Base-by-base conservation (phyloP, 2,113 vertebrate species). In the Sturnira hondurensis region DNA sequence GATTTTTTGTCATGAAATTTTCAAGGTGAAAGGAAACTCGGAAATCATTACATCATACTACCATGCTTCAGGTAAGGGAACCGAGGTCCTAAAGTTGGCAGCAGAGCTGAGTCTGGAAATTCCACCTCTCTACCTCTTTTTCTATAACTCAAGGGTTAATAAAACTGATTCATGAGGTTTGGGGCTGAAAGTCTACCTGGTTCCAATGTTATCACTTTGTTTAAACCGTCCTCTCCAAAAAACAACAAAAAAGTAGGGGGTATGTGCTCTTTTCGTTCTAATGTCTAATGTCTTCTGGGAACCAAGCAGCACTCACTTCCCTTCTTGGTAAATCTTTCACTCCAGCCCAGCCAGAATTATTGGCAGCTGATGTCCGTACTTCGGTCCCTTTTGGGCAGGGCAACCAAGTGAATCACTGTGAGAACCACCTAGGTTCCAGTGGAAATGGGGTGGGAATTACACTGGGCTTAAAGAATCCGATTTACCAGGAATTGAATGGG, bases 1-100 rank as follows among this genome's bases (percentile, higher is more conserved):
- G 91, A 83, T 78, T 94, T 85, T 95, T 95, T 88, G 90, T 74
- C 96, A 76, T 70, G 31, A 83, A 94, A 65, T 36, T 43, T 76
- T 94, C 80, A 93, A 84, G 61, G 85, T 85, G n/a, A 88, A 96
- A 96, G 78, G 52, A 78, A 96, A 92, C 41, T 67, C 38, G 33
- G 83, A 58, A 74, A 84, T 56, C 54, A 68, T 43, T 17, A 78
- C 47, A 63, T 68, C 38, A 73, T 31, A 50, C 26, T 31, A 38
- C 43, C 19, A 15, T 24, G 71, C 52, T 67, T 87, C 67, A 90
- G 74, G 71, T 91, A 86, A 83, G 70, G 82, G 95, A 89, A 83
- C 7, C 33, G 13, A 61, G 41, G 10, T 73, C 84, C 58, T 85
- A 43, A 54, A 20, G 41, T 86, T 63, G 63, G 36, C n/a, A 56